A percentile compares a stretch with the other conserved stretches of the same genome.
phyloP scores from a whole-genome alignment of 2,888 invertebrate species.

The Minunthozetes semirufus region DNA sequence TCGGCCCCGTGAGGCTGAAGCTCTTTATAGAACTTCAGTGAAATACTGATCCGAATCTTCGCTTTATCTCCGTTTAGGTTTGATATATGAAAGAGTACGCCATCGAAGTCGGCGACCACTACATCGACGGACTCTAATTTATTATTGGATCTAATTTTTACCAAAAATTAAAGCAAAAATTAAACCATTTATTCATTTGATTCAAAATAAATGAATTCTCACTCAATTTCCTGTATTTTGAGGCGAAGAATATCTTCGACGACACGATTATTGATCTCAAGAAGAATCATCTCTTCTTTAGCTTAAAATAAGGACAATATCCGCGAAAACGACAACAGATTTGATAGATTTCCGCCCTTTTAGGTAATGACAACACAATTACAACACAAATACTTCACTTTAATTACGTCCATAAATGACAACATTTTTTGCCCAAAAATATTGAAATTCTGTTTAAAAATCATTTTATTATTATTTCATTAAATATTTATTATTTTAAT shows the following conservation, averaged over 20 bases:
- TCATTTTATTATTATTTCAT: too few species aligned
- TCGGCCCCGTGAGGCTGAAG: constrained; percentile 97
- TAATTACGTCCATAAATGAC: too few species aligned
- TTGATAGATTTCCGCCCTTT: too few species aligned
- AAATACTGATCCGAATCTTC: constrained; percentile 97
- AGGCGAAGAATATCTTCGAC: constrained; percentile 91
- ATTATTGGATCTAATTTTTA: constrained; percentile 60
- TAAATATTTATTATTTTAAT: too few species aligned
- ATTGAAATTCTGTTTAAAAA: too few species aligned
- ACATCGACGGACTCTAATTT: constrained; percentile 95
- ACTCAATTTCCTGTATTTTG: constrained; percentile 52
- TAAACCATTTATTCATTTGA: background rate
- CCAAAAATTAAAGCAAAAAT: background rate
- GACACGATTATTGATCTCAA: constrained; percentile 99
- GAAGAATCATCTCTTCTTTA: constrained; percentile 67
- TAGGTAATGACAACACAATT: too few species aligned
- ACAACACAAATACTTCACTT: too few species aligned
- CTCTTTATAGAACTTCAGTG: constrained; percentile 96
- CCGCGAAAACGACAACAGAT: too few species aligned
- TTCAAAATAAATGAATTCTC: constrained; percentile 6
- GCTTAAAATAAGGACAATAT: too few species aligned
- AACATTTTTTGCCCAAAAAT: too few species aligned
- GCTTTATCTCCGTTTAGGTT: constrained; percentile 93
- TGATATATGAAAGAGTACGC: constrained; percentile 95
- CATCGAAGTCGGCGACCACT: constrained; percentile 94